These are phyloP conservation scores for Junonia oenone DNA, from an alignment of 2,888 invertebrate species.

Conservation along the genomic window DNA sequence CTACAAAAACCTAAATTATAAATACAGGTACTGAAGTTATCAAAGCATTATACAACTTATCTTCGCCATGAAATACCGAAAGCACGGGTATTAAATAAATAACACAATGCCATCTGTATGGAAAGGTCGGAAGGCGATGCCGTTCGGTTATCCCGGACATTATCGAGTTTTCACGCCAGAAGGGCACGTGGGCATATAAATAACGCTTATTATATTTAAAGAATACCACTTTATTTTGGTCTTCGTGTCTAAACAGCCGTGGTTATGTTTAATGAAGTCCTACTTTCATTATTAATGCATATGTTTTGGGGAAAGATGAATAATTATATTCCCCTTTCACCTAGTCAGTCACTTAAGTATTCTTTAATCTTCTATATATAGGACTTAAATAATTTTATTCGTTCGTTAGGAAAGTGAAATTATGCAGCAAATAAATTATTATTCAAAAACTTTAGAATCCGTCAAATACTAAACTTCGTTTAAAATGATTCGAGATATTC, in stretches of 20 bases:
- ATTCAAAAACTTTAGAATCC: not conserved
- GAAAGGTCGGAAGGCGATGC: not conserved
- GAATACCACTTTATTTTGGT: not conserved
- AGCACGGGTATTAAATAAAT: not conserved
- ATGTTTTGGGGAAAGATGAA: too few relatives aligned
- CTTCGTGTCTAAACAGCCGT: not conserved
- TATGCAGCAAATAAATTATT: too few relatives aligned
- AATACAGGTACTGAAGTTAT: too few relatives aligned
- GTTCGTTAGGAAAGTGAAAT: too few relatives aligned
- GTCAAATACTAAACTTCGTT: not conserved
- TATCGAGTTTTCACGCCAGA: conserved; percentile 1
- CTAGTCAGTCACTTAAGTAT: too few relatives aligned
- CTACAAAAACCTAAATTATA: too few relatives aligned
- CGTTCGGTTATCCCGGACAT: not conserved
- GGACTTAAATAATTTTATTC: too few relatives aligned
- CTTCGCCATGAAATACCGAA: not conserved
- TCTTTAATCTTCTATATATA: too few relatives aligned
- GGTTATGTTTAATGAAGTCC: too few relatives aligned
- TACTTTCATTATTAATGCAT: too few relatives aligned
- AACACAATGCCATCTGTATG: not conserved
- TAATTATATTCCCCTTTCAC: too few relatives aligned
- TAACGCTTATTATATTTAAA: not conserved
- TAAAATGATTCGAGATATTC: not conserved
- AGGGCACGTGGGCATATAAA: not conserved
- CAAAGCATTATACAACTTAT: too few relatives aligned